These are phyloP conservation scores for Furnarius figulus DNA, from an alignment of 2,113 vertebrate genomes.

Conservation along the genomic window DNA sequence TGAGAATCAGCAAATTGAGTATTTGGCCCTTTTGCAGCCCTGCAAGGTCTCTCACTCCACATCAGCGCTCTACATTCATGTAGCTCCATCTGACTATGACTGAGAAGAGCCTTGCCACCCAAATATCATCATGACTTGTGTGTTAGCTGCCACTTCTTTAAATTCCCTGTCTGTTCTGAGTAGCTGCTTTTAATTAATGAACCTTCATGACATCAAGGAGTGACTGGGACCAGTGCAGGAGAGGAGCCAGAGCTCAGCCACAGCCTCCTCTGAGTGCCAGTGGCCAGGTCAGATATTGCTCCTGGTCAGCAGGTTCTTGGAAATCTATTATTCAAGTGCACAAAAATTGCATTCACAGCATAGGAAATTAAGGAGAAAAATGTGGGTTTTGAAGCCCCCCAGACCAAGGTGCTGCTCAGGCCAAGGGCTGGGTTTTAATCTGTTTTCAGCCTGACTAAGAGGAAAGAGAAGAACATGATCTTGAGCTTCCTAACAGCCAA, in stretches of 20 bases:
- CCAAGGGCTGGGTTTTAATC: neutral
- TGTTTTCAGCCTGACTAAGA: neutral
- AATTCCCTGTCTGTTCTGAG: neutral
- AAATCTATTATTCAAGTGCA: neutral
- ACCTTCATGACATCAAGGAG: neutral
- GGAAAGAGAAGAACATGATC: neutral
- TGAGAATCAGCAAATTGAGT: neutral
- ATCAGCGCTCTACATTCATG: accelerated
- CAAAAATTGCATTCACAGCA: neutral
- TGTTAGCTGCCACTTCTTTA: neutral
- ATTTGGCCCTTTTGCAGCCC: neutral
- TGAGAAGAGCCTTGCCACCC: neutral
- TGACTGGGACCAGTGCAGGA: neutral
- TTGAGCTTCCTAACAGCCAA: neutral
- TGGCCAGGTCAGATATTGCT: neutral
- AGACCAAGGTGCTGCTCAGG: neutral
- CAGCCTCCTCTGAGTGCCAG: neutral
- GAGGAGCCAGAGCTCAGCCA: neutral
- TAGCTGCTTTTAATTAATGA: neutral
- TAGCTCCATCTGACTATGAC: neutral
- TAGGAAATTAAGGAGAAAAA: neutral
- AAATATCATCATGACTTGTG: neutral
- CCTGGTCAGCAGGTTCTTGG: neutral
- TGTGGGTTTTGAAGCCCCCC: accelerated
- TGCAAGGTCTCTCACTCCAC: neutral